Percentiles rank a stretch among this genome's conserved stretches.
Conservation (phyloP, 2,888 invertebrate species). For the Ennomos fuscantarius region DNA sequence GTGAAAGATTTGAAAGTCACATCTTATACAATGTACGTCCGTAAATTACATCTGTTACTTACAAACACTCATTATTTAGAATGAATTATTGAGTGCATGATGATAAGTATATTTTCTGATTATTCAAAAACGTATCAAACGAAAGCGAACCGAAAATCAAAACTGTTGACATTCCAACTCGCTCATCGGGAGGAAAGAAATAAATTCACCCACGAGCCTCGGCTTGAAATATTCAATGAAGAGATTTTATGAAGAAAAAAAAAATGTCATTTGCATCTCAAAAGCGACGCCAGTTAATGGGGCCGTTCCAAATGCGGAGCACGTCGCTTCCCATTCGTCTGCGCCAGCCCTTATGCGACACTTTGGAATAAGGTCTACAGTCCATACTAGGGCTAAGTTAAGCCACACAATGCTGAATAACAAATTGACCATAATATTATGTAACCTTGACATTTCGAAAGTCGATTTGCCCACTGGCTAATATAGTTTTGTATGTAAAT, state of each 20-base stretch:
- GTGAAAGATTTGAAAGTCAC: no score
- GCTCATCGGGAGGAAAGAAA: constrained; percentile 49
- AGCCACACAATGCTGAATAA: no score
- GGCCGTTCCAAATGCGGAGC: constrained; percentile 72
- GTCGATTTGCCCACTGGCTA: no score
- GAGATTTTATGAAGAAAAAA: constrained; percentile 75
- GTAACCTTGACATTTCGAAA: no score
- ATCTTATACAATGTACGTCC: no score
- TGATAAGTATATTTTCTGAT: neutral
- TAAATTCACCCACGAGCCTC: constrained; percentile 71
- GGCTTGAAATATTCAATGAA: constrained; percentile 79
- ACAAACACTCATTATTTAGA: no score
- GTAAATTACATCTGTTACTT: no score
- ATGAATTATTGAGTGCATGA: no score
- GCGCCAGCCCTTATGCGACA: constrained; percentile 71
- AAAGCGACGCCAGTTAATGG: constrained; percentile 80
- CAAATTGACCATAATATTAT: no score
- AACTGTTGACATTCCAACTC: constrained; percentile 21
- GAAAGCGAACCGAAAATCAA: constrained; percentile 10
- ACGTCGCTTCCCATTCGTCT: constrained; percentile 73
- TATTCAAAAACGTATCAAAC: constrained; percentile 1
- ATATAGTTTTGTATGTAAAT: no score
- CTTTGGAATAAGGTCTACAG: constrained; percentile 52
- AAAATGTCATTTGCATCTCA: constrained; percentile 81
- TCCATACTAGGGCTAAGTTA: constrained; percentile 14